A percentile compares a stretch with the other conserved stretches of the same genome.
phyloP scores from a whole-genome alignment of 2,888 invertebrate species.

The Ochropleura leucogaster region DNA sequence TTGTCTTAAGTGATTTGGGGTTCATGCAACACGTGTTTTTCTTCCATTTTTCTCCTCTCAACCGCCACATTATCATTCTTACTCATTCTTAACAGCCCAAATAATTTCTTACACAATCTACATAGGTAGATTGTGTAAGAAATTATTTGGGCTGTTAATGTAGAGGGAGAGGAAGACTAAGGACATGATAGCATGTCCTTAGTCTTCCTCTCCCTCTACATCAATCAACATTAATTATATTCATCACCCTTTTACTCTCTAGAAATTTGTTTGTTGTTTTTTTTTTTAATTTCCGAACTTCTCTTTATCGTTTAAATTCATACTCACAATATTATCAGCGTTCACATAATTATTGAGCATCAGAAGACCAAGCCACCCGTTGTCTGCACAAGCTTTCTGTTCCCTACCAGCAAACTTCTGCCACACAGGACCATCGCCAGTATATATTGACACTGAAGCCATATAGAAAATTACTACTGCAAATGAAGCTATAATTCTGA shows the following conservation, averaged over 20 bases:
- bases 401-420: conserved; percentile 26
- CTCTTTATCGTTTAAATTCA: not conserved
- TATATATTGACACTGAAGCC: conserved; percentile 30
- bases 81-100: too few species aligned
- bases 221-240: not conserved
- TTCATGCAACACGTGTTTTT: too few species aligned
- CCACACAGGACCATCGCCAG: conserved; percentile 50
- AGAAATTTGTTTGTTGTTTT: not conserved
- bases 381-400: conserved; percentile 33
- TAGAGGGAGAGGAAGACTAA: not conserved
- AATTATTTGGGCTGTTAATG: too few species aligned
- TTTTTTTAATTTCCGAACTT: too few species aligned
- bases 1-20: too few species aligned
- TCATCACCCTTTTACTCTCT: not conserved
- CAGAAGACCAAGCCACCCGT: conserved; percentile 44
- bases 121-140: too few species aligned
- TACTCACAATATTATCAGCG: conserved; percentile 50
- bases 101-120: too few species aligned
- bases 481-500: conserved; percentile 30
- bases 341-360: conserved; percentile 55
- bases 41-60: too few species aligned
- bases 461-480: conserved; percentile 49
- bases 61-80: too few species aligned
- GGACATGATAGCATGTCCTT: not conserved
- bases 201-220: not conserved